Percentiles rank a stretch among this genome's conserved stretches.
Conservation (phyloP, 2,888 invertebrate species). For the Euzophera pinguis region DNA sequence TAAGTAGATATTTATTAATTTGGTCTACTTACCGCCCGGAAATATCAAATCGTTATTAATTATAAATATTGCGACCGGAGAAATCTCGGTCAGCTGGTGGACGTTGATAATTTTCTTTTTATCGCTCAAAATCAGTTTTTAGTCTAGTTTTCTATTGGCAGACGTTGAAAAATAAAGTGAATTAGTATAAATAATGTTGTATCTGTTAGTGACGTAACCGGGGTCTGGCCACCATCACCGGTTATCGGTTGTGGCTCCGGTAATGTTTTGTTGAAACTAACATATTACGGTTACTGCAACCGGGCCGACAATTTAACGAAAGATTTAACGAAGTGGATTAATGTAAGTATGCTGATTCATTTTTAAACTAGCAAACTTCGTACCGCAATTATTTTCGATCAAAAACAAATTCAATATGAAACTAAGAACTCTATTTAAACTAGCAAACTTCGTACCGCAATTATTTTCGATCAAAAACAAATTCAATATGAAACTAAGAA, state of each 20-base stretch:
- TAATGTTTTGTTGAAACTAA: constrained; percentile 47
- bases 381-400: too few species aligned
- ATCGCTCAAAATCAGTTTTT: constrained; percentile 14
- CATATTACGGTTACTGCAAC: constrained; percentile 44
- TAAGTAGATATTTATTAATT: too few species aligned
- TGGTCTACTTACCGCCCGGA: neutral
- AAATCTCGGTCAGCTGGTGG: constrained; percentile 15
- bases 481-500: too few species aligned
- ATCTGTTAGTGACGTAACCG: constrained; percentile 1
- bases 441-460: too few species aligned
- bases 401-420: too few species aligned
- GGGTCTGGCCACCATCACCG: constrained; percentile 28
- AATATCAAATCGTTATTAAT: neutral
- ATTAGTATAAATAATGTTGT: constrained; percentile 20
- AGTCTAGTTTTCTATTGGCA: constrained; percentile 25
- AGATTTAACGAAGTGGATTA: constrained; percentile 12
- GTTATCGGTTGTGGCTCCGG: constrained; percentile 22
- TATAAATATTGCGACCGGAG: neutral
- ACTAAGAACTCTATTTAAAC: too few species aligned
- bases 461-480: too few species aligned
- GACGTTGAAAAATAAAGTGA: constrained; percentile 30
- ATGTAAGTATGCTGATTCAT: constrained; percentile 7
- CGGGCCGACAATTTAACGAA: constrained; percentile 17
- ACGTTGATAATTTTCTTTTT: constrained; percentile 15
- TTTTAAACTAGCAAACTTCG: neutral